These are phyloP conservation scores for Dromaius novaehollandiae DNA, from an alignment of 2,113 vertebrate genomes.

Conservation along the genomic window DNA sequence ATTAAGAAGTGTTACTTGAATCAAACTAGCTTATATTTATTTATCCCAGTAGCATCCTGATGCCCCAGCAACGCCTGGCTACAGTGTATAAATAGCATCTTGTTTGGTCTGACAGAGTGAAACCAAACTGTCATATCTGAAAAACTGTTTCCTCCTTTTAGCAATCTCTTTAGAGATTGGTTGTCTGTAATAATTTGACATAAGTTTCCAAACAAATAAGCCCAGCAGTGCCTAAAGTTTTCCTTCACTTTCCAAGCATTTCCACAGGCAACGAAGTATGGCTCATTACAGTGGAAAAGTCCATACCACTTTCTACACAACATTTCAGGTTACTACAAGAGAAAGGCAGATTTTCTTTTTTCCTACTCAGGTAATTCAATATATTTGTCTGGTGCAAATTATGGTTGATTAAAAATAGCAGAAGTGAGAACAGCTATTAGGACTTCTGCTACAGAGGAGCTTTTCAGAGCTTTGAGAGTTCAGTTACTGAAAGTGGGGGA, in stretches of 20 bases:
- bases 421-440: conserved; percentile 2
- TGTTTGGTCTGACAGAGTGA: conserved; percentile 4
- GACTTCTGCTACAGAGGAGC: background rate
- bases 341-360: background rate
- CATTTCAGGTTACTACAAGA: background rate
- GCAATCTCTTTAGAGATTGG: background rate
- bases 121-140: background rate
- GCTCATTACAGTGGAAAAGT: background rate
- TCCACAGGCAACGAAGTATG: background rate
- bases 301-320: background rate
- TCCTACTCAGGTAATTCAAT: background rate
- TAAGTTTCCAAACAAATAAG: conserved; percentile 5
- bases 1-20: background rate
- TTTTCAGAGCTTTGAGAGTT: background rate
- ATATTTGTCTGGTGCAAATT: background rate
- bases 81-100: accelerated
- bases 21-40: background rate
- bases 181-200: background rate
- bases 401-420: background rate
- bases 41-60: background rate
- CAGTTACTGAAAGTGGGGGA: background rate
- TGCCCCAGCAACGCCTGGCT: background rate
- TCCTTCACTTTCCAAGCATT: background rate
- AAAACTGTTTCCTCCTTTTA: conserved; percentile 23
- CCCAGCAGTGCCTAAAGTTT: background rate